Evolutionary conservation across 2,113 vertebrate genomes (phyloP).

Genomic region (Neopipo cinnamomea): DNA sequence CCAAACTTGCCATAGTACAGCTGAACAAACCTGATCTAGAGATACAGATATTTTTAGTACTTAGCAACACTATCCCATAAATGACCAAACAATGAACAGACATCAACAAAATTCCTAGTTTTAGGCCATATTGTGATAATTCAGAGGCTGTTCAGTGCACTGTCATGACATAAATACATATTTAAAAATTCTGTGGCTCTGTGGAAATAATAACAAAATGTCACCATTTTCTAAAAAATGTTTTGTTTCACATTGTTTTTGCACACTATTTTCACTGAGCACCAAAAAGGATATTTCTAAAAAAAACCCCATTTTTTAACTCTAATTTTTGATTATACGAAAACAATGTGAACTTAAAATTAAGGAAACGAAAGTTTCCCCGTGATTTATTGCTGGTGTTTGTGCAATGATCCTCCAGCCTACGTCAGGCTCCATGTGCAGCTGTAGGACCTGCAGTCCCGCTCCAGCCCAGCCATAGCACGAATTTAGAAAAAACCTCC

Average conservation of each 20-base stretch:
- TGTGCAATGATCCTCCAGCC: neutral
- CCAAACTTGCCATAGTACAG: neutral
- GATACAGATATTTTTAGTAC: neutral
- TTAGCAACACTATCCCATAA: neutral
- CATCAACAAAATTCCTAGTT: neutral
- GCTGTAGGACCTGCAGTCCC: neutral
- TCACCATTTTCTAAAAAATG: neutral
- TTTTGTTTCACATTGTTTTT: neutral
- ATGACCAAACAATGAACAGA: neutral
- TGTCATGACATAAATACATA: neutral
- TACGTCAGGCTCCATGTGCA: rapidly evolving
- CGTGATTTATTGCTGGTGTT: neutral
- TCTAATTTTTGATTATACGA: neutral
- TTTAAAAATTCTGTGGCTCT: neutral
- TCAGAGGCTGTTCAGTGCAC: neutral
- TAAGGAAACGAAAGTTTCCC: neutral
- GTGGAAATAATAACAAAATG: neutral
- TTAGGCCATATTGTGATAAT: neutral
- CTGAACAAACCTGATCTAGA: neutral
- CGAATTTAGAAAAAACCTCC: neutral
- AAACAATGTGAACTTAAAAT: neutral
- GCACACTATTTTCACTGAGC: neutral
- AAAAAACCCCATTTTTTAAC: neutral
- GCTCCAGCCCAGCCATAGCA: neutral
- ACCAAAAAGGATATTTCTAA: neutral